Base-by-base conservation (phyloP, 2,113 vertebrate genomes). In the Halichoeres trimaculatus region DNA sequence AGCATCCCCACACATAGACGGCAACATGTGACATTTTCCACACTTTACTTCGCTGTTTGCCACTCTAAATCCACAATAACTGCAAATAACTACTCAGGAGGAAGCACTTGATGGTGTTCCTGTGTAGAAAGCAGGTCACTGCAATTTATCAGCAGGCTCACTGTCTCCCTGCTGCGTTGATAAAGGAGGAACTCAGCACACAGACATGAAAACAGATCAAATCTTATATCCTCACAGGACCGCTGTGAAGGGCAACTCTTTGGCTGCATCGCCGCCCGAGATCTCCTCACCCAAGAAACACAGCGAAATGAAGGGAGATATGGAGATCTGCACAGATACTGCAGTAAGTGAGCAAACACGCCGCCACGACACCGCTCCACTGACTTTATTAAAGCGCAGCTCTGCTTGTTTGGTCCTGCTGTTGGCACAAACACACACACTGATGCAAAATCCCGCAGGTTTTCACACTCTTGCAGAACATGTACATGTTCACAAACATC, bases 141-240 rank as follows among this genome's bases (percentile, higher is more conserved):
- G 85, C 92, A 88, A 94, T 95, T 95, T 93, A 95, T 94, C 93
- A 93, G 87, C 90, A 86, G 89, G 92, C 93, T 94, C 87, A 68
- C 91, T 92, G 93, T 93, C 89, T 90, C 93, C 92, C 93, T 93
- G 88, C 90, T 88, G 90, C 92, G 93, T 93, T 94, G 95, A 95
- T 95, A 94, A 94, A 93, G 93, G 93, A 91, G 92, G 87, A 85
- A 75, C 85, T 89, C 75, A 73, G 84, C 92, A 87, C 90, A 90
- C 89, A 85, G 93, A 94, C 53, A 19, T 67, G 47, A 92, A 80
- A 94, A 92, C 84, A 88, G 92, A 95, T 95, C 93, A 93, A 94
- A 94, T 94, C 88, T 90, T 92, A 75, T 94, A 58, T 94, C 93
- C 92, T 74, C 86, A 64, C 95, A 95, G 95, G 93, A 94, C 84